Base-by-base conservation (phyloP, 2,113 vertebrate genomes). In the Rhizomys pruinosus region DNA sequence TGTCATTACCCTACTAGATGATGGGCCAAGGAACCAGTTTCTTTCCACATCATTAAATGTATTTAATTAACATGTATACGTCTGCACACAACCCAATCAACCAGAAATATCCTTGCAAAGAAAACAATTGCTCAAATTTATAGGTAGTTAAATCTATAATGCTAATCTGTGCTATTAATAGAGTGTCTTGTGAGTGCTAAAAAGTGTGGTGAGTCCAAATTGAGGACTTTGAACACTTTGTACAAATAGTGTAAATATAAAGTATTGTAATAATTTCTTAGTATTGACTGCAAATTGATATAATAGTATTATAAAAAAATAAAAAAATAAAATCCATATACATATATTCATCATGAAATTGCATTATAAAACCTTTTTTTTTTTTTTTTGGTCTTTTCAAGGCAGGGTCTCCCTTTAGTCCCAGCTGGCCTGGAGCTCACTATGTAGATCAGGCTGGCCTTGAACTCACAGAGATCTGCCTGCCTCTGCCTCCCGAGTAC, bases 201-300 rank as follows among this genome's bases (percentile, higher is more conserved):
- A 77, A 79, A 1, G 44, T 17, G 15, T 79, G 32, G 42, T 63
- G 23, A 44, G 16, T 71, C 19, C 37, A 87, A 89, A 81, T 2
- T 39, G 29, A 89, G 55, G 52, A 85, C 59, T 93, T 34, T 66
- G 71, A 94, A 72, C 37, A 7, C 52, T 66, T 73, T 69, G 8
- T 72, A 87, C 69, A 93, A 78, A 78, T 52, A 52, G n/a, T 64
- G 91, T 63, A 32, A 93, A 91, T 52, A 6, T 37, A 61, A 93
- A 84, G n/a, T n/a, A 89, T 6, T 25, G 90, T 37, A 89, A 23
- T 47, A 59, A 72, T 78, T 81, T 88, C 52, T 74, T 85, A 78
- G 29, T 57, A 42, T n/a, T 57, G 32, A n/a, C 59, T 77, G 2
- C 7, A 90, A 57, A 19, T 47, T 52, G 71, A 55, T 42, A 69